A percentile compares a stretch with the other conserved stretches of the same genome.
These are phyloP conservation scores for Etheostoma cragini DNA, from an alignment of 2,113 vertebrate species.

Conservation along the genomic window DNA sequence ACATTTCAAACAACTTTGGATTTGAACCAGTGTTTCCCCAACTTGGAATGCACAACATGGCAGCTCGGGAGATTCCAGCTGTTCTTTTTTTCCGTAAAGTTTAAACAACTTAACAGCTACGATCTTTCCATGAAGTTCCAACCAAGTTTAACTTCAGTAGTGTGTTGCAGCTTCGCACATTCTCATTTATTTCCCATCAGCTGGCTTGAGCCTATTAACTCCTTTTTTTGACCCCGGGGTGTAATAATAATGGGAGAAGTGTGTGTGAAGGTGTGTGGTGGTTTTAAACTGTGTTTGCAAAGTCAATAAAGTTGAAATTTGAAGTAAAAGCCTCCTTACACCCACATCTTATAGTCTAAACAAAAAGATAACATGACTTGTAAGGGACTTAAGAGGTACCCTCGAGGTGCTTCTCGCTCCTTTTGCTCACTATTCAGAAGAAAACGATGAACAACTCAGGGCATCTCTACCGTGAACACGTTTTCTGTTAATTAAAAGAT, in stretches of 20 bases:
- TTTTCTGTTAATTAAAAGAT: neutral
- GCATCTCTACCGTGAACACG: neutral
- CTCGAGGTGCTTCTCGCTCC: neutral
- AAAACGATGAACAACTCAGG: neutral
- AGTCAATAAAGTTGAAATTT: neutral
- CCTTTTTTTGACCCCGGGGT: no score
- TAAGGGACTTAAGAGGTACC: neutral
- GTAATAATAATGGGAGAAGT: neutral
- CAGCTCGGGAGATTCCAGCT: neutral
- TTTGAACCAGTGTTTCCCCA: slow-evolving; percentile 38
- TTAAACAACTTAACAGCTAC: neutral
- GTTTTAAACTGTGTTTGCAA: no score
- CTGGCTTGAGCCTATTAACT: neutral
- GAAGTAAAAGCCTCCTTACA: neutral
- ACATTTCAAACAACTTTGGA: slow-evolving; percentile 58
- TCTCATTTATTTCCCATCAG: neutral
- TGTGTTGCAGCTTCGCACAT: neutral
- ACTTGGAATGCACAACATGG: slow-evolving; percentile 31
- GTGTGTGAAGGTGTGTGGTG: neutral
- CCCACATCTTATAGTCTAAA: neutral
- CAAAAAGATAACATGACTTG: neutral
- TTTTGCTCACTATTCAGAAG: neutral
- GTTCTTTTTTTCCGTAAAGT: neutral
- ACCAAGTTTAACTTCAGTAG: neutral
- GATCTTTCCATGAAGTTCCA: neutral